phyloP scores from a whole-genome alignment of 2,113 vertebrate genomes.

The Glaucidium brasilianum region DNA sequence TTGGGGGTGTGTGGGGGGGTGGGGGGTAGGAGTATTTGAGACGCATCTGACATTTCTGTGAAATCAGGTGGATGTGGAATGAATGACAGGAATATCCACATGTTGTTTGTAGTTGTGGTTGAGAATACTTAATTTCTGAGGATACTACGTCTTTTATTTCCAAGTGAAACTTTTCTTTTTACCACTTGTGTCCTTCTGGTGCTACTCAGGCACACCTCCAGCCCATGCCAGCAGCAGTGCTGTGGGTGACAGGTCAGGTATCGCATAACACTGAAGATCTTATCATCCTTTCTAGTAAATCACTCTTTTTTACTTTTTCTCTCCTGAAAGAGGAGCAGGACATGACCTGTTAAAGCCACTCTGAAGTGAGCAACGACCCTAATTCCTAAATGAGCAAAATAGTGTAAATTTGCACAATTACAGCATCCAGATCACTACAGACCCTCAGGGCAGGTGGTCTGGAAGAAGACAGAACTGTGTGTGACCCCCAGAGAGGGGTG shows the following conservation, averaged over 20 bases:
- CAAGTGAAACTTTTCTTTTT: background rate
- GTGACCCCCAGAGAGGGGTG: background rate
- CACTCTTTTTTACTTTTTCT: background rate
- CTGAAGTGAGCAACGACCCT: background rate
- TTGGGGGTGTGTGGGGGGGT: background rate
- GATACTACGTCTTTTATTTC: background rate
- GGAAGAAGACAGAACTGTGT: background rate
- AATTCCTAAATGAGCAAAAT: background rate
- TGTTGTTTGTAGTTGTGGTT: background rate
- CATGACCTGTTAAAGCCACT: background rate
- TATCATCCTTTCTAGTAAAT: background rate
- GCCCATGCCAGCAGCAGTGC: background rate
- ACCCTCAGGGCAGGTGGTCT: too few species aligned
- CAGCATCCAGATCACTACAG: background rate
- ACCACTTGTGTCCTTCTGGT: background rate
- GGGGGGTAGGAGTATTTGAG: background rate
- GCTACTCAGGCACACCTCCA: background rate
- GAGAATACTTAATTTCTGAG: background rate
- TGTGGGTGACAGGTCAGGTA: background rate
- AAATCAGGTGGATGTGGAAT: background rate
- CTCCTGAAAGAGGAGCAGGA: background rate
- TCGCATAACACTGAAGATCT: background rate
- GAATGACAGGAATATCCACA: background rate
- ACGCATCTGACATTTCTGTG: background rate
- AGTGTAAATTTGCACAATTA: background rate